These are phyloP conservation scores for Diorhabda sublineata DNA, from an alignment of 1,140 invertebrate species.

Conservation along the genomic window DNA sequence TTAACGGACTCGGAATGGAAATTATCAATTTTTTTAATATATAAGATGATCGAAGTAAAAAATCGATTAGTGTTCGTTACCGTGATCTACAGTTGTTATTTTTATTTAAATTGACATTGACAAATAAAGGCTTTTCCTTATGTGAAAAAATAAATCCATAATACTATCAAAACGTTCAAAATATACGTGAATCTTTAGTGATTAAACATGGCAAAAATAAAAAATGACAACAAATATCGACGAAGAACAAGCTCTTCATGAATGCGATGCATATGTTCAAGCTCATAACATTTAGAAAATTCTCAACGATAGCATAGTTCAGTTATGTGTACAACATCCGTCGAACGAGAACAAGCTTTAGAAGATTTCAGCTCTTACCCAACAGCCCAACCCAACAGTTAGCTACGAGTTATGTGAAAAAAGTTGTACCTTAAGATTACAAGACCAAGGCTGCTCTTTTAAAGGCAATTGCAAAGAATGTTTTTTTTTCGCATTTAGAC, in stretches of 20 bases:
- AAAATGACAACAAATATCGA: slow-evolving; percentile 50
- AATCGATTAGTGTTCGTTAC: too few relatives aligned
- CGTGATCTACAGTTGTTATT: too few relatives aligned
- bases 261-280: slow-evolving; percentile 94
- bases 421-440: slow-evolving; percentile 99
- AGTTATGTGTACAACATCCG: slow-evolving; percentile 92
- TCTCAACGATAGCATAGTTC: slow-evolving; percentile 97
- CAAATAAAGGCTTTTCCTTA: too few relatives aligned
- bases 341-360: slow-evolving; percentile 89
- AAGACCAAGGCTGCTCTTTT: slow-evolving; percentile 99
- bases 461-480: slow-evolving; percentile 97
- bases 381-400: slow-evolving; percentile 65
- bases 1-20: too few relatives aligned
- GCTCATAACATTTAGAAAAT: slow-evolving; percentile 91
- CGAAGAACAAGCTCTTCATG: slow-evolving; percentile 83
- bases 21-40: too few relatives aligned
- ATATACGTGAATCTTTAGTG: too few relatives aligned
- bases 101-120: too few relatives aligned
- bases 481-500: slow-evolving; percentile 96
- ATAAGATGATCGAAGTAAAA: too few relatives aligned
- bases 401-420: slow-evolving; percentile 94
- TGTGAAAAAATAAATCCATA: too few relatives aligned
- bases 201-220: background rate
- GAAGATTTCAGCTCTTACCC: slow-evolving; percentile 81
- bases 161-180: too few relatives aligned